Evolutionary conservation across 2,888 invertebrate genomes (phyloP).

Genomic region (Rotaria socialis): DNA sequence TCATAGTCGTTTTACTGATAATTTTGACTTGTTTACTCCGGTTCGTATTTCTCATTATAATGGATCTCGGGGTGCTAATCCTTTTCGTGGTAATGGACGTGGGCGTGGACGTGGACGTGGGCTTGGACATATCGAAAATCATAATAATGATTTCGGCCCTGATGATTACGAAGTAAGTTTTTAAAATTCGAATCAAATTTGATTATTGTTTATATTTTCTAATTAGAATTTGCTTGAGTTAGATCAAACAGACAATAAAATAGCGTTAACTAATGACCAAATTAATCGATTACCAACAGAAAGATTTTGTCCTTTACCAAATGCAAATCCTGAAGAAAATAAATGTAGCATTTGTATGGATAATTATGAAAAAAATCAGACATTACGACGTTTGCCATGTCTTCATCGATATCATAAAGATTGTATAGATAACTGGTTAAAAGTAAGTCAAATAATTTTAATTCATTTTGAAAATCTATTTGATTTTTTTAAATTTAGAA

Average conservation of each 20-base stretch:
- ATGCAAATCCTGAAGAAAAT: neutral
- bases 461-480: neutral
- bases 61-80: too few species aligned
- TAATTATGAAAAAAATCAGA: constrained; percentile 35
- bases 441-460: neutral
- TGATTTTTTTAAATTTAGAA: neutral
- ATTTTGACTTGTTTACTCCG: too few species aligned
- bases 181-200: neutral
- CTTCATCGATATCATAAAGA: constrained; percentile 39
- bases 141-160: neutral
- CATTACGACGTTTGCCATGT: constrained; percentile 37
- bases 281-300: neutral
- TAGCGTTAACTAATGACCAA: neutral
- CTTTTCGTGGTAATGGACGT: too few species aligned
- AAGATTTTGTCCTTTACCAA: neutral
- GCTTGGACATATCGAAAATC: neutral
- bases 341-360: constrained; percentile 39
- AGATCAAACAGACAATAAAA: neutral
- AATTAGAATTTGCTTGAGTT: neutral
- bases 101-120: too few species aligned
- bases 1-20: neutral
- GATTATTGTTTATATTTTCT: neutral
- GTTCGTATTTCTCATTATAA: too few species aligned
- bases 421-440: constrained; percentile 42
- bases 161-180: neutral